A percentile compares a stretch with the other conserved stretches of the same genome.
phyloP scores from a whole-genome alignment of 2,113 vertebrate genomes.

The Platysteira castanea region DNA sequence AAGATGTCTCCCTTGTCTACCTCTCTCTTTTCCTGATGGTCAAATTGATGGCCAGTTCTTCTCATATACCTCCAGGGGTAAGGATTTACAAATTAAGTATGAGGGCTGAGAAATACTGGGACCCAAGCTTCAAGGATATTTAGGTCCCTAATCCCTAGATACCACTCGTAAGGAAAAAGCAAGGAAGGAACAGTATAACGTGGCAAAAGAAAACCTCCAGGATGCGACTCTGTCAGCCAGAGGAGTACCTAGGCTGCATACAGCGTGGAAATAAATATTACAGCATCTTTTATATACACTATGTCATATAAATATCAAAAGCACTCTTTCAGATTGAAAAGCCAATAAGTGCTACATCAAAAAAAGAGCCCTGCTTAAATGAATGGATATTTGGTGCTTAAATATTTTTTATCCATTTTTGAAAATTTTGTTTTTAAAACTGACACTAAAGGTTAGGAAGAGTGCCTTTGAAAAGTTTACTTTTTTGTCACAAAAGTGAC shows the following conservation, averaged over 20 bases:
- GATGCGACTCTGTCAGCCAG: neutral
- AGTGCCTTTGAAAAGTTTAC: neutral
- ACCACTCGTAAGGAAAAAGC: neutral
- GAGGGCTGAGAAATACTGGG: neutral
- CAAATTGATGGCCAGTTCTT: neutral
- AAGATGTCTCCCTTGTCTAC: neutral
- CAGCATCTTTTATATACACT: neutral
- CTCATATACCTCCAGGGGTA: rapidly evolving
- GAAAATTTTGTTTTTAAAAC: neutral
- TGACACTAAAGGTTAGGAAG: neutral
- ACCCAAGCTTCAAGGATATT: neutral
- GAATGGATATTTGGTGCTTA: neutral
- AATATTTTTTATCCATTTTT: neutral
- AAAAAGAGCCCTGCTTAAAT: neutral
- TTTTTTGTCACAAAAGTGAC: neutral
- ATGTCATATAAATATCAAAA: neutral
- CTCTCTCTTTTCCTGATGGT: neutral
- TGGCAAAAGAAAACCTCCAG: neutral
- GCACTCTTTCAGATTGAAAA: neutral
- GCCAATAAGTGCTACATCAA: neutral
- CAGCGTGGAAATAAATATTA: neutral
- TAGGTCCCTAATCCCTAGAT: neutral
- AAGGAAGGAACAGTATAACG: neutral
- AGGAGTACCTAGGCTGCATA: neutral
- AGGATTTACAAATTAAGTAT: neutral